Evolutionary conservation across 1,140 invertebrate species (phyloP), one percentile per base, ranked within the genome.

Genomic region (Dendroctonus valens): DNA sequence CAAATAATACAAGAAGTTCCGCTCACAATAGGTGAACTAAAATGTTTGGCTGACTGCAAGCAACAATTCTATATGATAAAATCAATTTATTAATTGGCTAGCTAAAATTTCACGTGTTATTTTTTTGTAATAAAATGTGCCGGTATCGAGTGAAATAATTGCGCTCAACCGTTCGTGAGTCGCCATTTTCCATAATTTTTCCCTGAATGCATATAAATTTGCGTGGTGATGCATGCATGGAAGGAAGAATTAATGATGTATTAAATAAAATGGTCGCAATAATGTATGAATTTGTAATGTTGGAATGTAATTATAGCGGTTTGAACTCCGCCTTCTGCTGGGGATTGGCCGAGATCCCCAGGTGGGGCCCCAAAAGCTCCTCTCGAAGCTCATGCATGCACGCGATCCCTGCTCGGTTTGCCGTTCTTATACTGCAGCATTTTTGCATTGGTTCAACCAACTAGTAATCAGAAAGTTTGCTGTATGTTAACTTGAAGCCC

Each of bases 201-300:
- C 15, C 14, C n/a, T 59, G 54, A 41, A 41, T 57, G 39, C 26
- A 57, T 8, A 57, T 57, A 59, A 59, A 59, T 59, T 52, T 42
- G 60, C 51, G 50, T 63, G 51, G 53, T 7, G 15, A 63, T 63
- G 41, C 40, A 44, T 54, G 60, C 51, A 63, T 63, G 61, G 44
- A 55, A 52, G 59, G 61, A 51, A 52, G 42, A 70, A 39, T 71
- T 65, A 67, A 71, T 68, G 61, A 71, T 63, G 70, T 68, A 70
- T 70, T 65, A 71, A 69, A 73, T 71, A 73, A 73, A 71, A 73
- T 73, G 72, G 72, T 71, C 53, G 69, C 59, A 64, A 53, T 48
- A 59, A 68, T 66, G 67, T 68, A 72, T 68, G 69, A 72, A 72
- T 72, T 68, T 67, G 61, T 72, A 70, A 72, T 72, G 66, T 52